Evolutionary conservation across 2,113 vertebrate genomes (phyloP).

Genomic region (Marcusenius ussheri): DNA sequence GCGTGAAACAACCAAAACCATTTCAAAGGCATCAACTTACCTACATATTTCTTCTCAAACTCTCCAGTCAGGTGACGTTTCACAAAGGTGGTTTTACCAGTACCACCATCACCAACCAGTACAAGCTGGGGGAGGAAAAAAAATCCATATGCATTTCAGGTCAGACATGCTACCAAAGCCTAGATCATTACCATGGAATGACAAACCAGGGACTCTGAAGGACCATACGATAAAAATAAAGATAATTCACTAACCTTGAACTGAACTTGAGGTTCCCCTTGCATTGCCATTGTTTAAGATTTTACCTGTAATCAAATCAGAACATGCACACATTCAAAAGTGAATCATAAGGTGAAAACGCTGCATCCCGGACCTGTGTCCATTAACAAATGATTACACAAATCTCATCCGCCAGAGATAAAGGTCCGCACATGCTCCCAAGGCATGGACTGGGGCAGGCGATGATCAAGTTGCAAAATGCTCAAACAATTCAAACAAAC

Average conservation of each 20-base stretch:
- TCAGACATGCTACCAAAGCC: not conserved
- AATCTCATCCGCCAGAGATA: not conserved
- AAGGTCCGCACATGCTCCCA: not conserved
- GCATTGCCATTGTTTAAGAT: slow-evolving; percentile 14
- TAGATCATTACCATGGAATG: not conserved
- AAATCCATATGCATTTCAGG: slow-evolving; percentile 3
- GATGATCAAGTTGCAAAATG: not conserved
- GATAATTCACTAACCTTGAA: slow-evolving; percentile 16
- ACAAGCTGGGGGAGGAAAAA: slow-evolving; percentile 66
- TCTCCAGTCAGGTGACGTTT: slow-evolving; percentile 94
- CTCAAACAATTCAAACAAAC: not conserved
- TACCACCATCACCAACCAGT: slow-evolving; percentile 91
- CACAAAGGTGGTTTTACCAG: slow-evolving; percentile 95
- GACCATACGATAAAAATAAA: not conserved
- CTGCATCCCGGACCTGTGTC: not conserved
- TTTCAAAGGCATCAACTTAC: slow-evolving; percentile 57
- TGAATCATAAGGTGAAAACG: not conserved
- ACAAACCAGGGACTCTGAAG: no score
- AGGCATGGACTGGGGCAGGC: not conserved
- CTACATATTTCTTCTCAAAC: slow-evolving; percentile 99
- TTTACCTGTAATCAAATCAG: not conserved
- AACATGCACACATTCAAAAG: not conserved
- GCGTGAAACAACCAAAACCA: not conserved
- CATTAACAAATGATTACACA: not conserved
- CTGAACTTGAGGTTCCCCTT: slow-evolving; percentile 17